A percentile compares a stretch with the other conserved stretches of the same genome.
phyloP scores from a whole-genome alignment of 2,888 invertebrate species.

The Ischnura elegans region DNA sequence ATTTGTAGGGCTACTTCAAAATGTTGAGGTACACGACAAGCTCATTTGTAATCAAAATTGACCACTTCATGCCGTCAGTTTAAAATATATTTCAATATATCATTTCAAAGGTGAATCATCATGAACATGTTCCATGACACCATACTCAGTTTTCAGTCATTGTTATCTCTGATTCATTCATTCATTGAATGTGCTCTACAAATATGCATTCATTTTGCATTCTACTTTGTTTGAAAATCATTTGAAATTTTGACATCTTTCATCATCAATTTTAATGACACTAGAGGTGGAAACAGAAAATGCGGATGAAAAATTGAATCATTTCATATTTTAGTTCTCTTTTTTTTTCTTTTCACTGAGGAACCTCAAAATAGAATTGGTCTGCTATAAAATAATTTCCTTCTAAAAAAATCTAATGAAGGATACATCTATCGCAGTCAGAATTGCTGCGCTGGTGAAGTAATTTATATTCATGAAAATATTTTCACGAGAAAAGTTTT shows the following conservation, averaged over 20 bases:
- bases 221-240: background rate
- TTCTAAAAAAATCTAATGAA: too few species aligned
- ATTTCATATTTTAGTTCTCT: background rate
- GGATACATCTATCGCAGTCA: too few species aligned
- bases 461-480: too few species aligned
- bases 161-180: background rate
- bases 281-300: background rate
- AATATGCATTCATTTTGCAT: background rate
- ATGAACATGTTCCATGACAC: background rate
- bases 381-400: too few species aligned
- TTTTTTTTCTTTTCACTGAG: background rate
- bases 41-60: background rate
- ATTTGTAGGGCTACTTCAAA: background rate
- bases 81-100: background rate
- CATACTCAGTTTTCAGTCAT: background rate
- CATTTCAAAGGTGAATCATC: background rate
- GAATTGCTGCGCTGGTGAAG: too few species aligned
- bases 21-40: background rate
- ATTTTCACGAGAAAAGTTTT: too few species aligned
- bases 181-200: background rate
- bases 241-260: background rate
- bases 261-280: background rate
- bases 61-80: background rate
- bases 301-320: background rate
- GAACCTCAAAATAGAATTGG: conserved; percentile 8